Base-by-base conservation (phyloP, 2,797 vertebrate genomes). In the Distichodus sexfasciatus region DNA sequence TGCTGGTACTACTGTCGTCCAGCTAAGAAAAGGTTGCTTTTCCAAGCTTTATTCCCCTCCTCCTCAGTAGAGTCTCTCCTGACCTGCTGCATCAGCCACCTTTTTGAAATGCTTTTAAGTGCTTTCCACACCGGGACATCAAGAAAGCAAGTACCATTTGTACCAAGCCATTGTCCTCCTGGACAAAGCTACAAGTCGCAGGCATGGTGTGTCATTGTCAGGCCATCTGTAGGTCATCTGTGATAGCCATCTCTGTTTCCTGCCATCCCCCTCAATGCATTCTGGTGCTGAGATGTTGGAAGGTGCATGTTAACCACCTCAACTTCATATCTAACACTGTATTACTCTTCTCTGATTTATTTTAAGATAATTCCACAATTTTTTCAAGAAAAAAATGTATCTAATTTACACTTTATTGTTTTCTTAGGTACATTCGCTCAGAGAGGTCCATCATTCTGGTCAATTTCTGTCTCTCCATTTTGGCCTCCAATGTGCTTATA, bases 401-500 rank as follows among this genome's bases (percentile, higher is more conserved):
- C 4, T 35, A 35, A 8, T 35, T 35, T 35, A 35, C 2, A 2
- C 46, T 61, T n/a, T 61, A 1, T 15, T 46, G 19, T 8, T 36
- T 55, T 0, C 58, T 21, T 75, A 99, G 96, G 88, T 99, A 98
- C 71, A 99, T 99, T 78, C 95, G 96, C 31, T 98, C 97, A 0
- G 96, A 99, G 84, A 94, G 96, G 81, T 98, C 96, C 77, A 98
- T 99, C 87, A 99, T 99, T 82, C 83, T 98, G 80, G 93, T 99
- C 86, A 99, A 99, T 78, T 99, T 99, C 80, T 99, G 97, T 68
- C 81, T 98, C 85, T 99, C 97, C 83, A 98, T 99, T 86, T 84
- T 99, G 90, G 95, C 97, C 66, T 99, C 97, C 84, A 99, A 99
- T 66, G 80, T 99, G 84, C 88, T 99, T 82, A 99, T 99, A 87